Conservation (phyloP, 1,140 invertebrate species). For the Idris sp. region DNA sequence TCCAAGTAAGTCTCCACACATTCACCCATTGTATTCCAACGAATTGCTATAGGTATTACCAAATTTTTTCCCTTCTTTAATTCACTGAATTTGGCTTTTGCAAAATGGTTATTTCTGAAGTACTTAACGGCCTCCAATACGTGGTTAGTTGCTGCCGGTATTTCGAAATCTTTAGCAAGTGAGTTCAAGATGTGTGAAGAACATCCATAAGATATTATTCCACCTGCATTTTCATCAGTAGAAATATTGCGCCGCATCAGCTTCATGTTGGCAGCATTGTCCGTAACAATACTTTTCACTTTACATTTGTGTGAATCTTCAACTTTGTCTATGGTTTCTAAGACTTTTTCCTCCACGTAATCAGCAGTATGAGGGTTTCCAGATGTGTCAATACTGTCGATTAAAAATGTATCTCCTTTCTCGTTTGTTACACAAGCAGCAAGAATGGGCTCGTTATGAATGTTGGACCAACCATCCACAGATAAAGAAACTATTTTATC, state of each 20-base stretch:
- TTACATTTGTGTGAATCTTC: constrained; percentile 6
- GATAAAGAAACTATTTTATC: constrained; percentile 31
- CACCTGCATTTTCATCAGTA: no score
- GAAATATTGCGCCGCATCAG: constrained; percentile 9
- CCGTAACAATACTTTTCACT: constrained; percentile 15
- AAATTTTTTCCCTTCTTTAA: no score
- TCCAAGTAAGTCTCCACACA: no score
- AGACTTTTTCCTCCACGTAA: constrained; percentile 13
- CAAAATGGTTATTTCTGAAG: no score
- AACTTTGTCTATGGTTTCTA: constrained; percentile 15
- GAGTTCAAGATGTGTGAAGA: no score
- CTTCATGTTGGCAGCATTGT: constrained; percentile 13
- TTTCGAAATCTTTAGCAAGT: no score
- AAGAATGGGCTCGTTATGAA: constrained; percentile 42
- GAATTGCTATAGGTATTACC: no score
- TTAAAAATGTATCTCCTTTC: constrained; percentile 31
- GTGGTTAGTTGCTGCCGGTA: no score
- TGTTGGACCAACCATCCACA: constrained; percentile 43
- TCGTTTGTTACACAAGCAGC: constrained; percentile 30
- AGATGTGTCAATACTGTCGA: constrained; percentile 35
- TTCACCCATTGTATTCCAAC: no score
- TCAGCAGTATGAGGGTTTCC: constrained; percentile 22
- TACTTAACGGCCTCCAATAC: no score
- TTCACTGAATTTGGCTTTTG: no score
- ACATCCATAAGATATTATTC: no score